Conservation (phyloP, 2,888 invertebrate genomes). For the Allacma fusca region DNA sequence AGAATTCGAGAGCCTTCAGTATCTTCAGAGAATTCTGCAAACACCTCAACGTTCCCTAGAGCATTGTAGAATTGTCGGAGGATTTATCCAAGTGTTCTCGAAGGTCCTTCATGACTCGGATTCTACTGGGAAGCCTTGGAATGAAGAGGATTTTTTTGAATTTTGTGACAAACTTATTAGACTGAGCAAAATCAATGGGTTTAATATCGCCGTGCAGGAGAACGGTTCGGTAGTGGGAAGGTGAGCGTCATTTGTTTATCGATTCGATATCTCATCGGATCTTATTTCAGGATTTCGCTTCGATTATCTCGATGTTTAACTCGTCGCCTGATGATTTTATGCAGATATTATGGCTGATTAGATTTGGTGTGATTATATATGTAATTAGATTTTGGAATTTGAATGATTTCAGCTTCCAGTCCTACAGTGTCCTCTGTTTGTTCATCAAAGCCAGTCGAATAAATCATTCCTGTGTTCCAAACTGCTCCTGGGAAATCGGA, state of each 20-base stretch:
- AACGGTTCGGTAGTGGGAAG: neutral
- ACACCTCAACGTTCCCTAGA: neutral
- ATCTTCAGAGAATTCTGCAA: neutral
- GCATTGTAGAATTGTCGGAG: neutral
- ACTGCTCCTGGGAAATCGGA: neutral
- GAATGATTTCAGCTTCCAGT: neutral
- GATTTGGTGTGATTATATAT: too few species aligned
- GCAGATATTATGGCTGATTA: too few species aligned
- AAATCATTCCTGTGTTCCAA: slow-evolving; percentile 6
- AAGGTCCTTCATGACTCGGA: neutral
- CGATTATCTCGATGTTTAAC: too few species aligned
- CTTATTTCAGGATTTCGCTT: too few species aligned
- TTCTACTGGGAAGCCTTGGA: neutral
- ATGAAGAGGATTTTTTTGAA: neutral
- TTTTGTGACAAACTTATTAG: neutral
- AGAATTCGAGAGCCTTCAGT: neutral
- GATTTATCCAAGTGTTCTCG: neutral
- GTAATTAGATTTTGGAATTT: too few species aligned
- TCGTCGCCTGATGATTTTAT: too few species aligned
- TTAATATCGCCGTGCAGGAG: neutral
- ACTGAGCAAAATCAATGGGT: neutral
- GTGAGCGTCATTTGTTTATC: too few species aligned
- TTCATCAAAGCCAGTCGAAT: slow-evolving; percentile 1
- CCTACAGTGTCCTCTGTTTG: neutral
- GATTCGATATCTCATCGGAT: too few species aligned